These are phyloP conservation scores for Orthosia gothica DNA, from an alignment of 2,888 invertebrate genomes.

Conservation along the genomic window DNA sequence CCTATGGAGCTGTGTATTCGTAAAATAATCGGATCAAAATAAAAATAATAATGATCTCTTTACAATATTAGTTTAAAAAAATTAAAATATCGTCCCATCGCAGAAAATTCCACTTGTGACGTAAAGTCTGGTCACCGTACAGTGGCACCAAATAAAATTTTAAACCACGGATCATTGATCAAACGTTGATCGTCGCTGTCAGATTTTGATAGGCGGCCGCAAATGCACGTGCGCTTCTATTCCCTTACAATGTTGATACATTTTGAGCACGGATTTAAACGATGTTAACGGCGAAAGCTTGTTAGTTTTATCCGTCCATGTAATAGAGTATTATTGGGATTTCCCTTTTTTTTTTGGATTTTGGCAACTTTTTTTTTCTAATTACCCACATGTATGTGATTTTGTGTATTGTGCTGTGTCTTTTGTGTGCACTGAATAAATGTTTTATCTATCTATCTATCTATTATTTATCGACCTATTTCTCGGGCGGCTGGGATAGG, in stretches of 20 bases:
- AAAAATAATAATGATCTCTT: no score
- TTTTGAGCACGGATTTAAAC: constrained; percentile 11
- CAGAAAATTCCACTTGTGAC: background rate
- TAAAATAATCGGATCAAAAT: no score
- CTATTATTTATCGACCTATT: no score
- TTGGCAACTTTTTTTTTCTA: no score
- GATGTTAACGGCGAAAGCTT: background rate
- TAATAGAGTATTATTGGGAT: background rate
- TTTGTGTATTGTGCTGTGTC: no score
- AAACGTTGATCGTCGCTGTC: constrained; percentile 72
- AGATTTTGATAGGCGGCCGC: constrained; percentile 73
- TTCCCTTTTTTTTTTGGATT: no score
- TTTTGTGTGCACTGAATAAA: no score
- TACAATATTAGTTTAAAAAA: no score
- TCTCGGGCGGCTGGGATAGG: no score
- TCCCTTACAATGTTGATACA: background rate
- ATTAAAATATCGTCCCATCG: background rate
- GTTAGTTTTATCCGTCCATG: background rate
- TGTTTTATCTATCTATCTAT: no score
- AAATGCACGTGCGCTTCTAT: constrained; percentile 45
- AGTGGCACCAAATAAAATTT: constrained; percentile 45
- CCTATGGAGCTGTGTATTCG: no score
- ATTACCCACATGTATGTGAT: no score
- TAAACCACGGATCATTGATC: constrained; percentile 75
- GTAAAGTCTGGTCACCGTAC: constrained; percentile 10